Evolutionary conservation across 2,797 vertebrate species (phyloP).

Genomic region (Anguilla pacifica): DNA sequence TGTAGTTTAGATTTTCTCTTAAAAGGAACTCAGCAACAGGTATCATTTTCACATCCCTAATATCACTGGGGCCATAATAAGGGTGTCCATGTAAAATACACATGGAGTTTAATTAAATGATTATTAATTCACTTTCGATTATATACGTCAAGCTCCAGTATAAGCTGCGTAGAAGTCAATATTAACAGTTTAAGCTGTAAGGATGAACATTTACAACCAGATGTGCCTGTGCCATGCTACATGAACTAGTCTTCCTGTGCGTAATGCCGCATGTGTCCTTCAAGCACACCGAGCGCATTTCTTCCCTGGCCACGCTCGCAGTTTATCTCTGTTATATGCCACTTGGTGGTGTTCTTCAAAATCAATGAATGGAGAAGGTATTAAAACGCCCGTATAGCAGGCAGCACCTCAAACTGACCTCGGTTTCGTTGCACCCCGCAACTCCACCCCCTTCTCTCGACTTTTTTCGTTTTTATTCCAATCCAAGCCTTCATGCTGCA

Average conservation of each 20-base stretch:
- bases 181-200: background rate
- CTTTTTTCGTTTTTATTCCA: constrained; percentile 44
- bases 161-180: background rate
- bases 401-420: constrained; percentile 73
- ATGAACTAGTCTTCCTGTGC: background rate
- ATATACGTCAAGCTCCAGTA: background rate
- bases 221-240: background rate
- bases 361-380: constrained; percentile 74
- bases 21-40: background rate
- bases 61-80: background rate
- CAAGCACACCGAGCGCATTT: constrained; percentile 3
- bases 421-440: constrained; percentile 54
- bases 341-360: constrained; percentile 89
- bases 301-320: background rate
- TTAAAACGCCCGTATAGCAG: constrained; percentile 67
- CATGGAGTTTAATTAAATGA: background rate
- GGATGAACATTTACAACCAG: background rate
- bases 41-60: background rate
- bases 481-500: constrained; percentile 53
- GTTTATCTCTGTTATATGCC: constrained; percentile 86
- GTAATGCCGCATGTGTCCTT: constrained; percentile 1
- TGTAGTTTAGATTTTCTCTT: background rate
- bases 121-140: background rate
- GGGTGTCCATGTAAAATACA: background rate
- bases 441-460: constrained; percentile 14